Percentiles rank a stretch among this genome's conserved stretches.
Conservation (phyloP, 2,113 vertebrate species). For the Bothrops jararaca region DNA sequence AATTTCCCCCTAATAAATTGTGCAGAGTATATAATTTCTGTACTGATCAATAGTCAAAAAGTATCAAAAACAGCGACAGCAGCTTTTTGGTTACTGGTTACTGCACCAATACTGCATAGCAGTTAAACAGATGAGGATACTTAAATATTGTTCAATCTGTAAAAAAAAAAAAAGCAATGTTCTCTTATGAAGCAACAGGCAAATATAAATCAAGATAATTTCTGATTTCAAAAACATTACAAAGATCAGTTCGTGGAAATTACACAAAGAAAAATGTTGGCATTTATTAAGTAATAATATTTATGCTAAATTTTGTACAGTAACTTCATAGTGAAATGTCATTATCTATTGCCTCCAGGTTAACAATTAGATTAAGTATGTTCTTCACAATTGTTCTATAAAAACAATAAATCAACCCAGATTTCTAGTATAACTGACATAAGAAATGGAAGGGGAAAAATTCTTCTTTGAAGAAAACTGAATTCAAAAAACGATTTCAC, state of each 20-base stretch:
- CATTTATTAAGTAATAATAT: neutral
- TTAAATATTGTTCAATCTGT: neutral
- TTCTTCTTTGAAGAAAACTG: neutral
- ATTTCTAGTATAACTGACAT: constrained; percentile 5
- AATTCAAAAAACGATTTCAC: constrained; percentile 36
- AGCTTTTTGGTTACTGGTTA: neutral
- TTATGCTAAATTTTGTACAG: neutral
- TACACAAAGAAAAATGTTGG: neutral
- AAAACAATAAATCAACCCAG: neutral
- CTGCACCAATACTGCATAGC: neutral
- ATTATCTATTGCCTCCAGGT: neutral
- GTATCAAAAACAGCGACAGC: neutral
- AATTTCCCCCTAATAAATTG: neutral
- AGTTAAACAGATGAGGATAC: neutral
- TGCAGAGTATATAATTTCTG: neutral
- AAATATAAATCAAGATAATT: neutral
- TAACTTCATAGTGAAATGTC: neutral
- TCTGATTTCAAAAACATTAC: neutral
- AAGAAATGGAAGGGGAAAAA: neutral
- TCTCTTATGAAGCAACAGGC: neutral
- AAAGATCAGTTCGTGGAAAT: neutral
- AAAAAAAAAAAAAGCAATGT: neutral
- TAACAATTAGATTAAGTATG: neutral
- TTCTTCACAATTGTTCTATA: neutral
- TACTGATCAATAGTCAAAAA: neutral